A percentile compares a stretch with the other conserved stretches of the same genome.
phyloP scores from a whole-genome alignment of 2,797 vertebrate genomes.

The Helicolenus hilgendorfi region DNA sequence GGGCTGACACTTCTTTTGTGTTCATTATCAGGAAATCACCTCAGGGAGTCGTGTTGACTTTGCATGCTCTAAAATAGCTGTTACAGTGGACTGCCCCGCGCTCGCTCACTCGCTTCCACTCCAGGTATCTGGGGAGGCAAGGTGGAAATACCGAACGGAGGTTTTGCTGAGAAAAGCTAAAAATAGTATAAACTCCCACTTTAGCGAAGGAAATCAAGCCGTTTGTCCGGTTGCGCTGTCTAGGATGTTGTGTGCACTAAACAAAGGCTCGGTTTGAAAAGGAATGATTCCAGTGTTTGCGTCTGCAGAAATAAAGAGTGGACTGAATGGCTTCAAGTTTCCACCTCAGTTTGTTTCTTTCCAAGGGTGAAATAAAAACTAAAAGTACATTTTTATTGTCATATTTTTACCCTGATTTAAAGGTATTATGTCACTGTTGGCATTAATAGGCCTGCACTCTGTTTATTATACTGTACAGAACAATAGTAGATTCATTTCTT shows the following conservation, averaged over 20 bases:
- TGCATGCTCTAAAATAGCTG: conserved; percentile 88
- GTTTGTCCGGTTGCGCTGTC: conserved; percentile 37
- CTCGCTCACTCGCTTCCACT: conserved; percentile 63
- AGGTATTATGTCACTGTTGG: conserved; percentile 23
- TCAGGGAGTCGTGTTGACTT: conserved; percentile 89
- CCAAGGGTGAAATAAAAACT: conserved; percentile 5
- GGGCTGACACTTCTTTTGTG: conserved; percentile 89
- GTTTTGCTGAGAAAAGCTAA: conserved; percentile 68
- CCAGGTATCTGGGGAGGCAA: conserved; percentile 64
- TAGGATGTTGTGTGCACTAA: conserved; percentile 22
- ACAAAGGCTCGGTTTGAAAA: conserved; percentile 19
- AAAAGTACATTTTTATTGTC: conserved; percentile 17
- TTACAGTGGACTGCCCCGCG: conserved; percentile 72
- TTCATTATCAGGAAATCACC: conserved; percentile 91
- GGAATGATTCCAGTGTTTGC: background rate
- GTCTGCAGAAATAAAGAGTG: conserved; percentile 7
- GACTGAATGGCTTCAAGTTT: conserved; percentile 3
- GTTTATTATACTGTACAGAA: conserved; percentile 52
- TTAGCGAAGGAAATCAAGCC: conserved; percentile 59
- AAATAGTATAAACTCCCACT: conserved; percentile 64
- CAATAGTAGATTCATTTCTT: conserved; percentile 78
- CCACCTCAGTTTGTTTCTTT: conserved; percentile 7
- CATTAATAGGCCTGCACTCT: conserved; percentile 16
- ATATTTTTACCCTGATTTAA: conserved; percentile 29
- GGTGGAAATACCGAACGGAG: conserved; percentile 73